Conservation (phyloP, 2,113 vertebrate genomes). For the Rhipidura dahli region DNA sequence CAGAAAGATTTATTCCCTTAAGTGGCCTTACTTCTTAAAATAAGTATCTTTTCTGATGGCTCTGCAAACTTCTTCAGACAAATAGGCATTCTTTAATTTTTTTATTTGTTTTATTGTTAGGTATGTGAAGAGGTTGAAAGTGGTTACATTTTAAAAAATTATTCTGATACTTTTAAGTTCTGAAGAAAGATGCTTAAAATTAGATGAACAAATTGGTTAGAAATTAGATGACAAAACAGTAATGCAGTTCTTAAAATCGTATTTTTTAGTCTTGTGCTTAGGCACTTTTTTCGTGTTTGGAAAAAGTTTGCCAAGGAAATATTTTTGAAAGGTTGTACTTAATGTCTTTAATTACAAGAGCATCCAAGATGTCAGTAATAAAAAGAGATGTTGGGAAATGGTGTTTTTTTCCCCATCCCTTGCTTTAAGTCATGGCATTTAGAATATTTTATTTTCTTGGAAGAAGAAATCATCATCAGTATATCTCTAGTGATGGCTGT, state of each 20-base stretch:
- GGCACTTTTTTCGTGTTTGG: neutral
- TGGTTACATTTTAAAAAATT: neutral
- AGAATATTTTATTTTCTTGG: neutral
- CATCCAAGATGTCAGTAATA: neutral
- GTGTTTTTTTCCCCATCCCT: neutral
- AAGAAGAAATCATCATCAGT: neutral
- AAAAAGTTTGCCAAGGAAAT: neutral
- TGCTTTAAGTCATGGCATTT: neutral
- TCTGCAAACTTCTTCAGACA: neutral
- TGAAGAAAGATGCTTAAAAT: neutral
- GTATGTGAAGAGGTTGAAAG: neutral
- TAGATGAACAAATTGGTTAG: neutral
- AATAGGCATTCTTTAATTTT: neutral
- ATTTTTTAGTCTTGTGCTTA: neutral
- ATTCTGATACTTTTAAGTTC: neutral
- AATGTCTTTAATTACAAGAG: neutral
- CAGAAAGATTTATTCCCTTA: neutral
- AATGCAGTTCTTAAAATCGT: neutral
- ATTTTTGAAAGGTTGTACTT: neutral
- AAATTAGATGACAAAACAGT: neutral
- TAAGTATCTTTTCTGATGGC: neutral
- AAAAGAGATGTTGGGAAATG: neutral
- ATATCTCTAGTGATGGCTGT: accelerated
- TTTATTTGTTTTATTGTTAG: neutral
- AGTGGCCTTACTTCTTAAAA: neutral